These are phyloP conservation scores for Scaeva pyrastri DNA, from an alignment of 2,888 invertebrate genomes.

Conservation along the genomic window DNA sequence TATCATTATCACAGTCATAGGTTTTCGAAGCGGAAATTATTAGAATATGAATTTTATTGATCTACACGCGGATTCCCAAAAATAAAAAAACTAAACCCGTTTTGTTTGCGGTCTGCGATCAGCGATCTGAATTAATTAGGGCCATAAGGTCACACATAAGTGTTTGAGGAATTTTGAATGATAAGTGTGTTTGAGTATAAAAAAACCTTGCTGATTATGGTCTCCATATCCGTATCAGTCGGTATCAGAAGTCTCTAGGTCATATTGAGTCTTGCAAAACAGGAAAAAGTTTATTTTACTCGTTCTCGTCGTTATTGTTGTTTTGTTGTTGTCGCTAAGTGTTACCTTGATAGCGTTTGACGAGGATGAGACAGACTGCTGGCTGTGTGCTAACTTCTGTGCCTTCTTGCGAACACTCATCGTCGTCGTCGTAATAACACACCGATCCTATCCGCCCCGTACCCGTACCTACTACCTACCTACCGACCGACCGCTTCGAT, in stretches of 20 bases:
- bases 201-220: constrained; percentile 70
- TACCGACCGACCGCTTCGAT: background rate
- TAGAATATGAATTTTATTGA: constrained; percentile 35
- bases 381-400: constrained; percentile 45
- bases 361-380: background rate
- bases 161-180: constrained; percentile 5
- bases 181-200: background rate
- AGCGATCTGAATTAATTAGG: constrained; percentile 50
- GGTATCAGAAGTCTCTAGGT: constrained; percentile 64
- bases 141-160: constrained; percentile 57
- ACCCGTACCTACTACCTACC: background rate
- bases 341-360: constrained; percentile 20
- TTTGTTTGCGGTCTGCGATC: constrained; percentile 30
- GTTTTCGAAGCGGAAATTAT: constrained; percentile 61
- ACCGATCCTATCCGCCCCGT: background rate
- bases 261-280: constrained; percentile 65
- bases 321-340: background rate
- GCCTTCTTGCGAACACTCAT: background rate
- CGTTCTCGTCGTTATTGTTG: background rate
- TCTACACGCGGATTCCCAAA: constrained; percentile 33
- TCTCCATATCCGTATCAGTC: constrained; percentile 61
- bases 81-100: constrained; percentile 43
- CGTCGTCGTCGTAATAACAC: no score
- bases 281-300: constrained; percentile 52
- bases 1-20: constrained; percentile 33